Evolutionary conservation across 2,888 invertebrate species (phyloP).

Genomic region (Brassicogethes aeneus): DNA sequence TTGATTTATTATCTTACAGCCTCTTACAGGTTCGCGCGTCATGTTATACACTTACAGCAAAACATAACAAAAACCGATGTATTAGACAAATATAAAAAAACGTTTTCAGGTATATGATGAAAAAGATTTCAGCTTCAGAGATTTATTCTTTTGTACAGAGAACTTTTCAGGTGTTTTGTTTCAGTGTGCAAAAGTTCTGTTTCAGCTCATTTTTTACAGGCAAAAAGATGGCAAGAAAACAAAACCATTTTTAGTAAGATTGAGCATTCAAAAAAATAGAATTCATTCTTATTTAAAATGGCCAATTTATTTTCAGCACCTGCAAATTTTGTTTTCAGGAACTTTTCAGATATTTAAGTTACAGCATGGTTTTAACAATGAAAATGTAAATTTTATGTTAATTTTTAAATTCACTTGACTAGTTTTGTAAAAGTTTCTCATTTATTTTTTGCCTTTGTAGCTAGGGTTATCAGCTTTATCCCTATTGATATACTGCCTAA

Average conservation of each 20-base stretch:
- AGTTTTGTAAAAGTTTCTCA: slow-evolving; percentile 16
- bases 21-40: slow-evolving; percentile 19
- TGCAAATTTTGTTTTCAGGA: slow-evolving; percentile 2
- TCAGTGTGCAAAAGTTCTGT: slow-evolving; percentile 3
- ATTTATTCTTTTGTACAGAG: no score
- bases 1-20: slow-evolving; percentile 17
- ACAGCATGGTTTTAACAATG: not conserved
- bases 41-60: slow-evolving; percentile 8
- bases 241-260: not conserved
- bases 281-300: not conserved
- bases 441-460: slow-evolving; percentile 39
- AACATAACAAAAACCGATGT: no score
- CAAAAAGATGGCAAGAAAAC: not conserved
- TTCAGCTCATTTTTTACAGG: slow-evolving; percentile 1
- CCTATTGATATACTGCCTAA: slow-evolving; percentile 30
- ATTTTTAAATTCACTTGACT: not conserved
- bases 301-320: not conserved
- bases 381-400: no score
- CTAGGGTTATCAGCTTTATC: slow-evolving; percentile 39
- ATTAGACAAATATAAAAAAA: no score
- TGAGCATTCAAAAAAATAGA: not conserved
- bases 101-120: not conserved
- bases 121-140: no score
- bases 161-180: slow-evolving; percentile 14
- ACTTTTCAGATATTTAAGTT: slow-evolving; percentile 1